A percentile compares a stretch with the other conserved stretches of the same genome.
Conservation (phyloP, 2,888 invertebrate species). For the Biston stratarius region DNA sequence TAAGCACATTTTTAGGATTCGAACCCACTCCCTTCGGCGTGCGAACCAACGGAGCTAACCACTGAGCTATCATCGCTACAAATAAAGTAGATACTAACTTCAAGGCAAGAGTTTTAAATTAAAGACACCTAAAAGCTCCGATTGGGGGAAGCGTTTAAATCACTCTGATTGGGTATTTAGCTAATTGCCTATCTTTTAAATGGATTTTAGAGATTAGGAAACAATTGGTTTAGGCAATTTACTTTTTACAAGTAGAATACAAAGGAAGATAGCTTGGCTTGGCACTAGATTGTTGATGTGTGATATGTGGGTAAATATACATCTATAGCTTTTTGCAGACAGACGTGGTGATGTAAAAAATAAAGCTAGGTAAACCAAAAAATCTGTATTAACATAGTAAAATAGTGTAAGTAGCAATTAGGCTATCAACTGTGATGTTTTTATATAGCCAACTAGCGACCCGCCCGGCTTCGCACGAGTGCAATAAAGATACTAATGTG, state of each 20-base stretch:
- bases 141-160: conserved; percentile 34
- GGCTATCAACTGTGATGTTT: too few relatives aligned
- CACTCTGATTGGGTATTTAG: conserved; percentile 40
- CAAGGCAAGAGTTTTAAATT: conserved; percentile 6
- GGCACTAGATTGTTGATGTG: not conserved
- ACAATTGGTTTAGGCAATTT: conserved; percentile 37
- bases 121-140: conserved; percentile 13
- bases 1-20: not conserved
- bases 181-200: conserved; percentile 45
- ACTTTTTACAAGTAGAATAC: not conserved
- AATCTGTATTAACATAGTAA: too few relatives aligned
- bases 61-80: not conserved
- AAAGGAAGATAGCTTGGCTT: not conserved
- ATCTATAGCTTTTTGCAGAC: too few relatives aligned
- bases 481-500: too few relatives aligned
- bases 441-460: too few relatives aligned
- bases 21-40: too few relatives aligned
- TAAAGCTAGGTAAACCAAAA: too few relatives aligned
- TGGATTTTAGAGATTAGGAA: conserved; percentile 33
- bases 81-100: not conserved
- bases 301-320: too few relatives aligned
- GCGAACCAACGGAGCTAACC: too few relatives aligned
- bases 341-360: too few relatives aligned
- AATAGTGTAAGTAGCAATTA: too few relatives aligned
- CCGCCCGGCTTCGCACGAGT: too few relatives aligned